These are phyloP conservation scores for Heteropelma amictum DNA, from an alignment of 2,888 invertebrate species.

Conservation along the genomic window DNA sequence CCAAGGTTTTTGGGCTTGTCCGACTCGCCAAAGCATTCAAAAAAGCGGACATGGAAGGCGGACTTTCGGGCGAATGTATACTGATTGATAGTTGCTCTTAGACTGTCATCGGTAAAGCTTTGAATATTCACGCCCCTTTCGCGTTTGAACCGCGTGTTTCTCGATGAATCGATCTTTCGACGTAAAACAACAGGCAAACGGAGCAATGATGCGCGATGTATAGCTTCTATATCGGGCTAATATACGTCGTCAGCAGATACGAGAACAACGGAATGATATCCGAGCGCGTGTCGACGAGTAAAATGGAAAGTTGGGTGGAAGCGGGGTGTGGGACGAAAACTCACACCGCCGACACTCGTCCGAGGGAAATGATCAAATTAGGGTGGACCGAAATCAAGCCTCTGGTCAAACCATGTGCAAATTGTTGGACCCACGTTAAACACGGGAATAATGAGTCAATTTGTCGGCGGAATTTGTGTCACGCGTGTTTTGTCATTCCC, in stretches of 20 bases:
- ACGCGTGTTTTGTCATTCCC: conserved; percentile 6
- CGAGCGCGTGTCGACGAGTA: background rate
- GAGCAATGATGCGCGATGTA: too few relatives aligned
- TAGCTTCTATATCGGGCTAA: too few relatives aligned
- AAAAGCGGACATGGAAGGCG: background rate
- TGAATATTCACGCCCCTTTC: conserved; percentile 32
- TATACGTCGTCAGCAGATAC: conserved; percentile 39
- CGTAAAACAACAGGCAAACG: conserved; percentile 20
- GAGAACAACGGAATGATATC: background rate
- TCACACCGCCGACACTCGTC: conserved; percentile 16
- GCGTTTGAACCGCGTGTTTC: conserved; percentile 22
- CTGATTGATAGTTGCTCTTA: conserved; percentile 35
- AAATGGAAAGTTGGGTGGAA: background rate
- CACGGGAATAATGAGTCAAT: conserved; percentile 58
- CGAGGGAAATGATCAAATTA: conserved; percentile 64
- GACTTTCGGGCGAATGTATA: background rate
- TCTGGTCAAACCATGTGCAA: conserved; percentile 64
- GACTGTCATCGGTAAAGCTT: conserved; percentile 21
- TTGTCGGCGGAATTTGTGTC: conserved; percentile 39
- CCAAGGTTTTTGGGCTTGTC: too few relatives aligned
- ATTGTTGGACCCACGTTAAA: conserved; percentile 55
- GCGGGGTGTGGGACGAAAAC: conserved; percentile 2
- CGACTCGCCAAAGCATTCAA: too few relatives aligned
- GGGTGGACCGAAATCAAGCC: conserved; percentile 69
- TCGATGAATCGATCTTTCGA: conserved; percentile 31